These are phyloP conservation scores for Balanococcus diminutus DNA, from an alignment of 2,888 invertebrate species.

Conservation along the genomic window DNA sequence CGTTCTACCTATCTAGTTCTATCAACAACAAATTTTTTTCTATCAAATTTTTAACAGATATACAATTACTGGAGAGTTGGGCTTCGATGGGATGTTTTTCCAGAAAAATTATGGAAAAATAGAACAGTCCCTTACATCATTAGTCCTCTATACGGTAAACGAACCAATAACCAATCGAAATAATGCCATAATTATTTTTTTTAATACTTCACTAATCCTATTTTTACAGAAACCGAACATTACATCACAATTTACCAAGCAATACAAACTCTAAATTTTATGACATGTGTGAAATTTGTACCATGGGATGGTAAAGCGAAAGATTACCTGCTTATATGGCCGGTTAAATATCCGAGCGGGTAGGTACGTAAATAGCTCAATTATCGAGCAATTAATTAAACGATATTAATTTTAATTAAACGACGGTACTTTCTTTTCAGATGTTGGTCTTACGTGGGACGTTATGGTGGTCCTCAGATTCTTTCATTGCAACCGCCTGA, in stretches of 20 bases:
- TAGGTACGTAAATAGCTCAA: slow-evolving; percentile 58
- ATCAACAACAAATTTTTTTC: not conserved
- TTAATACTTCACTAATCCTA: not conserved
- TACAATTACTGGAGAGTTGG: slow-evolving; percentile 70
- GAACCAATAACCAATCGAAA: not conserved
- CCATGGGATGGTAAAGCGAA: slow-evolving; percentile 70
- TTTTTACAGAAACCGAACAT: slow-evolving; percentile 65
- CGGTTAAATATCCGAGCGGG: slow-evolving; percentile 69
- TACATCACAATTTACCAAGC: slow-evolving; percentile 68
- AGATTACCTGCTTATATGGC: slow-evolving; percentile 72
- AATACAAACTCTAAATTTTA: slow-evolving; percentile 68
- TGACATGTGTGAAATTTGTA: slow-evolving; percentile 71
- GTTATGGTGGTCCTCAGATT: slow-evolving; percentile 75
- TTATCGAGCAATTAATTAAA: not conserved
- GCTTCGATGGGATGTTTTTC: slow-evolving; percentile 70
- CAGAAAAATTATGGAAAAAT: slow-evolving; percentile 70
- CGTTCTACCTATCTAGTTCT: too few species aligned
- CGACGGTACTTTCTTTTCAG: slow-evolving; percentile 61
- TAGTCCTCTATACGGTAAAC: slow-evolving; percentile 67
- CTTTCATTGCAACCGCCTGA: slow-evolving; percentile 73
- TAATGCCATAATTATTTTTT: not conserved
- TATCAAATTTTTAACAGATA: slow-evolving; percentile 61
- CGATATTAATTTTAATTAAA: not conserved
- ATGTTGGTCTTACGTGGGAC: slow-evolving; percentile 79
- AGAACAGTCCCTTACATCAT: slow-evolving; percentile 71